A percentile compares a stretch with the other conserved stretches of the same genome.
Conservation (phyloP, 2,888 invertebrate species). For the Alcis repandata region DNA sequence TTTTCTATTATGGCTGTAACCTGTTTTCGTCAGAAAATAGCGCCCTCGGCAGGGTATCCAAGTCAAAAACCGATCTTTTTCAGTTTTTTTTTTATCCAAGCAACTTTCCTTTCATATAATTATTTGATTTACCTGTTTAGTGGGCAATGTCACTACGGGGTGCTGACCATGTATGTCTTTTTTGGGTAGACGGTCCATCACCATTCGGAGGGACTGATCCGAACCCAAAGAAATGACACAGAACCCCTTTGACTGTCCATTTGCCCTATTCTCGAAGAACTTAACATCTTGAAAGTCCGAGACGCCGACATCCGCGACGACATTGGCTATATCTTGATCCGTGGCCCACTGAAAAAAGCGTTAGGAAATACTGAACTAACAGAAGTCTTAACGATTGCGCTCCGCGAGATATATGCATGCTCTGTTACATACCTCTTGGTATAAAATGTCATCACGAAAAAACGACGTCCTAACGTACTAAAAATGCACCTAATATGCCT, state of each 20-base stretch:
- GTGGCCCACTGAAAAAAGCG: conserved; percentile 96
- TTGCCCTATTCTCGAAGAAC: conserved; percentile 99
- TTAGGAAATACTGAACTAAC: conserved; percentile 72
- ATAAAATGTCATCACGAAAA: conserved; percentile 40
- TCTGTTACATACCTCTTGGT: conserved; percentile 55
- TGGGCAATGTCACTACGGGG: conserved; percentile 97
- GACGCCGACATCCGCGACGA: conserved; percentile 95
- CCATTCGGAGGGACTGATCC: conserved; percentile 94
- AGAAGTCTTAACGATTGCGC: conserved; percentile 49
- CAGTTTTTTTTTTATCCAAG: too few relatives aligned
- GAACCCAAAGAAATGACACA: conserved; percentile 98
- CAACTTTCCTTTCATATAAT: too few relatives aligned
- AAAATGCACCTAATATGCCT: conserved; percentile 13
- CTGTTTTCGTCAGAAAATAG: too few relatives aligned
- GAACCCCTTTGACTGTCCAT: conserved; percentile 99
- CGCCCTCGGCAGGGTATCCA: too few relatives aligned
- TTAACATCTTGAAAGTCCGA: conserved; percentile 98
- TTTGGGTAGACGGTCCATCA: conserved; percentile 97
- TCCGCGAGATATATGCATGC: conserved; percentile 41
- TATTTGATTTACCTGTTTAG: conserved; percentile 90
- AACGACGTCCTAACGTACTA: conserved; percentile 9
- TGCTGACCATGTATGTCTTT: conserved; percentile 98
- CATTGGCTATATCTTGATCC: conserved; percentile 97
- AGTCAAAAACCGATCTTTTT: too few relatives aligned
- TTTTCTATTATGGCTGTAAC: too few relatives aligned